These are phyloP conservation scores for Thereva nobilitata DNA, from an alignment of 2,888 invertebrate species.

Conservation along the genomic window DNA sequence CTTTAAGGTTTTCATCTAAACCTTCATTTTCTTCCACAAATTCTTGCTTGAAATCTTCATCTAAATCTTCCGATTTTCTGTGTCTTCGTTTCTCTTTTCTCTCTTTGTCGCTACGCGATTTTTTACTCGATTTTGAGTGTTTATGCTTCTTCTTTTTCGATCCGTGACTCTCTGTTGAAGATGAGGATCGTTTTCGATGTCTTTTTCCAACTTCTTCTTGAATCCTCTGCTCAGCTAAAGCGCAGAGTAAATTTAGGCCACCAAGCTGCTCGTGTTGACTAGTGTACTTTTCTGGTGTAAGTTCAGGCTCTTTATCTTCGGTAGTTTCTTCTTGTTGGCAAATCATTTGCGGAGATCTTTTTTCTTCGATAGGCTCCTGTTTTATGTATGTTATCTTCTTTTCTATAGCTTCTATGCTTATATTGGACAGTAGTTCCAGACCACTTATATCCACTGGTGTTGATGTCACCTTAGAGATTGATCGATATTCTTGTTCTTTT, in stretches of 20 bases:
- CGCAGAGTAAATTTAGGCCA: slow-evolving; percentile 77
- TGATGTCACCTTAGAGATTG: slow-evolving; percentile 46
- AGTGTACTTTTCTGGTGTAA: slow-evolving; percentile 32
- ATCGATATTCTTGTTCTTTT: slow-evolving; percentile 40
- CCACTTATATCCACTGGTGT: slow-evolving; percentile 74
- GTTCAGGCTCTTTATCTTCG: slow-evolving; percentile 9
- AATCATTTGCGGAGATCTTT: slow-evolving; percentile 45
- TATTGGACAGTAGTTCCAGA: slow-evolving; percentile 77
- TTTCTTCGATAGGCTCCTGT: slow-evolving; percentile 47
- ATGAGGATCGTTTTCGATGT: slow-evolving; percentile 41
- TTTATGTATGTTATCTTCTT: slow-evolving; percentile 52
- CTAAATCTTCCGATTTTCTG: slow-evolving; percentile 52
- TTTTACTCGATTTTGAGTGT: slow-evolving; percentile 58
- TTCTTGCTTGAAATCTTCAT: slow-evolving; percentile 48
- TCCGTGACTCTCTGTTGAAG: slow-evolving; percentile 50
- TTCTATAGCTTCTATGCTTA: slow-evolving; percentile 76
- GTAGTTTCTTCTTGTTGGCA: not conserved
- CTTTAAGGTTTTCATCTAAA: slow-evolving; percentile 48
- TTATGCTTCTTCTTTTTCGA: slow-evolving; percentile 60
- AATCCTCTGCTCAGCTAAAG: slow-evolving; percentile 81
- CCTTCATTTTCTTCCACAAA: slow-evolving; percentile 44
- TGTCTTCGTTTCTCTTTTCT: slow-evolving; percentile 42
- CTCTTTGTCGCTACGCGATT: slow-evolving; percentile 48
- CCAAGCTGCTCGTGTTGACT: slow-evolving; percentile 60
- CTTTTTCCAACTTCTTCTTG: slow-evolving; percentile 68